A percentile compares a stretch with the other conserved stretches of the same genome.
These are phyloP conservation scores for Dromiciops gliroides DNA, from an alignment of 2,113 vertebrate genomes.

Conservation along the genomic window DNA sequence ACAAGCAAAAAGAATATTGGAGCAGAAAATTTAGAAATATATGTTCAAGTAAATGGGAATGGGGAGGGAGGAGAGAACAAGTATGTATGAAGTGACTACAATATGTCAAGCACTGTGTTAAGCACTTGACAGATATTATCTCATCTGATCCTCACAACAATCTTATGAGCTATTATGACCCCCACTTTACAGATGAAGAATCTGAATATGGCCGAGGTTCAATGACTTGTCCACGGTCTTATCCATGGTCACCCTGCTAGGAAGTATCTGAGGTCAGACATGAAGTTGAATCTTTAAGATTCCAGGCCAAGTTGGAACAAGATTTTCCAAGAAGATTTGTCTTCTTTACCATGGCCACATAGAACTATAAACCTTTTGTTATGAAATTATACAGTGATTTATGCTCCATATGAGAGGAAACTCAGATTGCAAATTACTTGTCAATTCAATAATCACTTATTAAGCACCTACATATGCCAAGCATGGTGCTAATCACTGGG, in stretches of 20 bases:
- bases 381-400: neutral
- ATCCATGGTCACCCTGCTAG: neutral
- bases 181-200: neutral
- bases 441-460: neutral
- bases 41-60: neutral
- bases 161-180: neutral
- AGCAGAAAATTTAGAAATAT: neutral
- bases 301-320: neutral
- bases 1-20: too few species aligned
- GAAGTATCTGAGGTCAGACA: neutral
- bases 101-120: neutral
- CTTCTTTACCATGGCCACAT: neutral
- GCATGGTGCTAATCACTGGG: neutral
- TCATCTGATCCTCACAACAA: neutral
- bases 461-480: neutral
- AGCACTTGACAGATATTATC: neutral
- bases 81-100: neutral
- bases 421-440: neutral
- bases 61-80: neutral
- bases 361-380: neutral
- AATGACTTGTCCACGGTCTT: neutral
- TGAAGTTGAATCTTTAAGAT: neutral
- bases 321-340: neutral
- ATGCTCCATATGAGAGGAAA: neutral
- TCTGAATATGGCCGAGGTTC: neutral